Percentiles rank a stretch among this genome's conserved stretches.
phyloP scores from a whole-genome alignment of 1,140 invertebrate genomes.

The Mya arenaria region DNA sequence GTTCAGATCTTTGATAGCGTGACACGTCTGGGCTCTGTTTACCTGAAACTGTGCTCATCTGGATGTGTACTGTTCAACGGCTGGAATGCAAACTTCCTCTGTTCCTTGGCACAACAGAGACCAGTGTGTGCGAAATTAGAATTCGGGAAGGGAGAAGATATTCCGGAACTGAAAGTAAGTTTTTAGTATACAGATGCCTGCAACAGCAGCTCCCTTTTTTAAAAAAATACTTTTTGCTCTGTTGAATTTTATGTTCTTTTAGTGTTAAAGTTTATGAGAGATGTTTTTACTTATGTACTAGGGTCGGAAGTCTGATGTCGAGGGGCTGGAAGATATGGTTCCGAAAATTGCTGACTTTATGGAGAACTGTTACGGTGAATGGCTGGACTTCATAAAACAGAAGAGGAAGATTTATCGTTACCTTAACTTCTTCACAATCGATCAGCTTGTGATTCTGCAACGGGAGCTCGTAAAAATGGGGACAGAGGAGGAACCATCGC shows the following conservation, averaged over 20 bases:
- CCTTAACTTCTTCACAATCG: conserved; percentile 74
- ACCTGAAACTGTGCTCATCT: conserved; percentile 65
- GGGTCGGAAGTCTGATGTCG: neutral
- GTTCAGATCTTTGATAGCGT: conserved; percentile 74
- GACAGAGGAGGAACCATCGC: conserved; percentile 31
- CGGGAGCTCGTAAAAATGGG: conserved; percentile 66
- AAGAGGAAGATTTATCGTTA: conserved; percentile 65
- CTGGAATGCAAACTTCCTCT: neutral
- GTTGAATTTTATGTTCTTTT: too few species aligned
- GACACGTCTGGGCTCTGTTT: conserved; percentile 68
- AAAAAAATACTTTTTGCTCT: too few species aligned
- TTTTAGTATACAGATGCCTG: too few species aligned
- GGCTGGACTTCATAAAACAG: conserved; percentile 67
- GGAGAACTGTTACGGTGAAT: conserved; percentile 71
- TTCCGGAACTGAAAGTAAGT: conserved; percentile 2
- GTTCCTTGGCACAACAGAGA: neutral
- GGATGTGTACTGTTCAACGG: conserved; percentile 53
- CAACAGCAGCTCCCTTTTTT: too few species aligned
- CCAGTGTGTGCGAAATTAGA: neutral
- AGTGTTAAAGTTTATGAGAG: too few species aligned
- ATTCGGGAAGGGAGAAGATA: neutral
- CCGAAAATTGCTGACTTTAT: conserved; percentile 68
- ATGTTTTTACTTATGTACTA: too few species aligned
- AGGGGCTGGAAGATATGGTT: conserved; percentile 41
- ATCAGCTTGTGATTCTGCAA: conserved; percentile 75